Evolutionary conservation across 2,888 invertebrate genomes (phyloP).

Genomic region (Oligia strigilis): DNA sequence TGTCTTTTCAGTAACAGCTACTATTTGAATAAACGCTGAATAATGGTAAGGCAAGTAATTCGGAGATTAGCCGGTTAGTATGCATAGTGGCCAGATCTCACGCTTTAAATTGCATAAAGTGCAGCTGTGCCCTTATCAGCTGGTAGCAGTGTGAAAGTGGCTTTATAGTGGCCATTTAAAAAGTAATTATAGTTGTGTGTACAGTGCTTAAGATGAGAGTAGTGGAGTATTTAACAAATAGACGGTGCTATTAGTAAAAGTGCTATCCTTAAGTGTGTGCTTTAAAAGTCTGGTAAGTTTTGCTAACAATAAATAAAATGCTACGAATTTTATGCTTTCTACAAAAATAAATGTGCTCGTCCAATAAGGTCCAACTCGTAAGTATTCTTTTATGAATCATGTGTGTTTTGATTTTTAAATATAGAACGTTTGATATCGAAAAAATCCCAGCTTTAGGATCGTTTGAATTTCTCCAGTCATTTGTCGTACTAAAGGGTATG

Average conservation of each 20-base stretch:
- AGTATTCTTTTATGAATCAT: background rate
- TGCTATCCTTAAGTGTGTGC: conserved; percentile 21
- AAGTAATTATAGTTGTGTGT: conserved; percentile 44
- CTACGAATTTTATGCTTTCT: background rate
- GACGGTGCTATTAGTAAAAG: conserved; percentile 26
- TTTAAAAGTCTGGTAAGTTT: conserved; percentile 41
- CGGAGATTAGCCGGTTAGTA: conserved; percentile 16
- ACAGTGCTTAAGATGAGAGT: conserved; percentile 25
- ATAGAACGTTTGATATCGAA: background rate
- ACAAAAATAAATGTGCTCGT: background rate
- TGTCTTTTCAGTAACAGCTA: background rate
- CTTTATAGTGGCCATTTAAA: conserved; percentile 46
- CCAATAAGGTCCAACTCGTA: conserved; percentile 1
- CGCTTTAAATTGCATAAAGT: conserved; percentile 41
- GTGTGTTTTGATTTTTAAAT: background rate
- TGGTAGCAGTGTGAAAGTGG: conserved; percentile 37
- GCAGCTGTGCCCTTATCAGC: conserved; percentile 45
- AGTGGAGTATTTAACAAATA: conserved; percentile 30
- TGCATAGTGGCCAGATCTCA: conserved; percentile 31
- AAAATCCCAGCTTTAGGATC: background rate
- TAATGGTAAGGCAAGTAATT: conserved; percentile 18
- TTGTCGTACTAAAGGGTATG: background rate
- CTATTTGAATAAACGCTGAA: conserved; percentile 28
- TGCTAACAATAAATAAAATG: conserved; percentile 29
- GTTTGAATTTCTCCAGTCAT: background rate